These are phyloP conservation scores for Platyrinchus mystaceus DNA, from an alignment of 2,797 vertebrate species.

Conservation along the genomic window DNA sequence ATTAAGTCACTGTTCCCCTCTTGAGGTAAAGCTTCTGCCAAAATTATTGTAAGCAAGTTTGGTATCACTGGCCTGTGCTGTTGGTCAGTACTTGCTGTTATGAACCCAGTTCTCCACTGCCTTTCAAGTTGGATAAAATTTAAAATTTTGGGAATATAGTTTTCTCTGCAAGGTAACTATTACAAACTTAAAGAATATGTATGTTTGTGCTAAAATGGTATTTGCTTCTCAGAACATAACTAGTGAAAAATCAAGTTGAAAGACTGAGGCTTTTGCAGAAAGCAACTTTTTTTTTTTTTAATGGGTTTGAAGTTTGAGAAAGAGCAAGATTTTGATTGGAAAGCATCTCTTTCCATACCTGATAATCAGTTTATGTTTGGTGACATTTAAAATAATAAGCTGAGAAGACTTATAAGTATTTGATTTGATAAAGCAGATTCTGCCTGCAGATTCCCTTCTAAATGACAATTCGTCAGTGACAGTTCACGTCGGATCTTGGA, in stretches of 20 bases:
- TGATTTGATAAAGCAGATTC: not conserved
- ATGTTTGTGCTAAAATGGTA: not conserved
- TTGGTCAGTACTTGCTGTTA: not conserved
- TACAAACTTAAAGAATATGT: not conserved
- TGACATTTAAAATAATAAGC: not conserved
- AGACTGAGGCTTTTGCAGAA: not conserved
- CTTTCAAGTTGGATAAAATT: not conserved
- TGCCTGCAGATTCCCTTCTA: not conserved
- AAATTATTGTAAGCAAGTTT: not conserved
- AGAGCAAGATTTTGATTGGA: not conserved
- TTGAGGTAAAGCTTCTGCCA: not conserved
- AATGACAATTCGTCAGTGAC: not conserved
- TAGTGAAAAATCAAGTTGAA: not conserved
- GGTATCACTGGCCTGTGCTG: fast-evolving
- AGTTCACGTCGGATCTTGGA: not conserved
- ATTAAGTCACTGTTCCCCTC: not conserved
- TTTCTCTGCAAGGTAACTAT: not conserved
- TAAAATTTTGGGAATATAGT: not conserved
- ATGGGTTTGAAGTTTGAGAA: not conserved
- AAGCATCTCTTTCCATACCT: not conserved
- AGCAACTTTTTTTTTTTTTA: not conserved
- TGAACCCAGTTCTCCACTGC: not conserved
- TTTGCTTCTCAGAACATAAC: not conserved
- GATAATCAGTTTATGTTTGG: not conserved
- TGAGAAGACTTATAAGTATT: not conserved